Percentiles rank a stretch among this genome's conserved stretches.
Evolutionary conservation across 2,113 vertebrate genomes (phyloP).

Genomic region (Pyrgilauda ruficollis): DNA sequence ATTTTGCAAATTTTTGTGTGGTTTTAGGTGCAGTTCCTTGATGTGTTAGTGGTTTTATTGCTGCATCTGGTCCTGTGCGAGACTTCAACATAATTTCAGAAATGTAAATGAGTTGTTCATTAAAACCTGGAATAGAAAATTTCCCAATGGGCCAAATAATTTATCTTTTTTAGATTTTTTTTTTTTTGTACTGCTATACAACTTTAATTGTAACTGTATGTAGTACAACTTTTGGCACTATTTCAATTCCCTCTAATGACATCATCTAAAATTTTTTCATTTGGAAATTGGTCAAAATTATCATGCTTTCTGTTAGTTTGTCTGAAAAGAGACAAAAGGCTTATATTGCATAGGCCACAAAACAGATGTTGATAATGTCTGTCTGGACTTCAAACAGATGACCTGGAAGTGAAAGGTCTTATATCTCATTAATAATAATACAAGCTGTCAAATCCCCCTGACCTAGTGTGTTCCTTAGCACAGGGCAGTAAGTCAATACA

Average conservation of each 20-base stretch:
- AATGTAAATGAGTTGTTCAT: conserved; percentile 48
- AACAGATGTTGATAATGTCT: conserved; percentile 43
- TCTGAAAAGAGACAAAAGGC: conserved; percentile 18
- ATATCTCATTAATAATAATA: conserved; percentile 59
- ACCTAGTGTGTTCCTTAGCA: not conserved
- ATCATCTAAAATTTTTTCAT: not conserved
- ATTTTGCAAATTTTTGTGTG: not conserved
- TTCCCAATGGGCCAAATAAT: not conserved
- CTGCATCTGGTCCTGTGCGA: not conserved
- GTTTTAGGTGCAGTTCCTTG: not conserved
- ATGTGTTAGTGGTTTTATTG: not conserved
- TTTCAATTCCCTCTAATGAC: not conserved
- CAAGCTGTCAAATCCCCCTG: conserved; percentile 23
- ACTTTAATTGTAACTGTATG: not conserved
- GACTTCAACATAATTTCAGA: conserved; percentile 23
- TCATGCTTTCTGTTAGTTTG: not conserved
- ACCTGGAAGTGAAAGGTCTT: conserved; percentile 61
- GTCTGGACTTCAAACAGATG: conserved; percentile 53
- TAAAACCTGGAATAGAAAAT: conserved; percentile 22
- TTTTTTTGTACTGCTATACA: not conserved
- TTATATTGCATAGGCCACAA: conserved; percentile 25
- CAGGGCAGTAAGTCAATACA: not conserved
- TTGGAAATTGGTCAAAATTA: not conserved
- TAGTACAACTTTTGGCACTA: not conserved
- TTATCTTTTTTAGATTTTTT: not conserved